Evolutionary conservation across 1,140 invertebrate species (phyloP).

Genomic region (Galleria mellonella): DNA sequence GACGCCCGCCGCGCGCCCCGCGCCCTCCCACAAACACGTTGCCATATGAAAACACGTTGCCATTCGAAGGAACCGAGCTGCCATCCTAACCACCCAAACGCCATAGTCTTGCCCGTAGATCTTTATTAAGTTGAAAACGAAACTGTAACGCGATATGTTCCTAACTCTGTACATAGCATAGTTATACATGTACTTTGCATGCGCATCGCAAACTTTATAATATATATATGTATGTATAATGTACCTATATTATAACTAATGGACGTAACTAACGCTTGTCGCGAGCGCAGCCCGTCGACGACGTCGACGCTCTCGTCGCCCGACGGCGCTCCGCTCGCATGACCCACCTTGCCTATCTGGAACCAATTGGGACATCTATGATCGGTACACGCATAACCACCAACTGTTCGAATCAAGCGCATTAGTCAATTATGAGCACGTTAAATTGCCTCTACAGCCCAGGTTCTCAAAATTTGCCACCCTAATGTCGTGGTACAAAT

Average conservation of each 20-base stretch:
- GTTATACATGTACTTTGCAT: conserved; percentile 65
- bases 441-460: conserved; percentile 60
- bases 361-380: conserved; percentile 73
- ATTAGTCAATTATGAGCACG: conserved; percentile 66
- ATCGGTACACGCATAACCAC: conserved; percentile 70
- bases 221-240: conserved; percentile 59
- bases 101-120: conserved; percentile 69
- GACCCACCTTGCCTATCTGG: conserved; percentile 44
- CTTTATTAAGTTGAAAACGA: conserved; percentile 61
- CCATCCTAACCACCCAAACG: conserved; percentile 64
- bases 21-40: conserved; percentile 25
- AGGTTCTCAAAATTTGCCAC: conserved; percentile 45
- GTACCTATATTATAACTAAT: conserved; percentile 19
- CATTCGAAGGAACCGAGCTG: conserved; percentile 59
- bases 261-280: conserved; percentile 19
- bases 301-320: neutral
- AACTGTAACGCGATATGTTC: conserved; percentile 67
- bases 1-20: conserved; percentile 32
- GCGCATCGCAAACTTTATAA: conserved; percentile 62
- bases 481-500: conserved; percentile 29
- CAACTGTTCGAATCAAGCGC: conserved; percentile 59
- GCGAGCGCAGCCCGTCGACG: conserved; percentile 20
- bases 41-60: conserved; percentile 31
- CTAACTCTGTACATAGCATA: conserved; percentile 73
- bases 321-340: conserved; percentile 24